phyloP scores from a whole-genome alignment of 2,113 vertebrate species.

The Poeciliopsis retropinna region DNA sequence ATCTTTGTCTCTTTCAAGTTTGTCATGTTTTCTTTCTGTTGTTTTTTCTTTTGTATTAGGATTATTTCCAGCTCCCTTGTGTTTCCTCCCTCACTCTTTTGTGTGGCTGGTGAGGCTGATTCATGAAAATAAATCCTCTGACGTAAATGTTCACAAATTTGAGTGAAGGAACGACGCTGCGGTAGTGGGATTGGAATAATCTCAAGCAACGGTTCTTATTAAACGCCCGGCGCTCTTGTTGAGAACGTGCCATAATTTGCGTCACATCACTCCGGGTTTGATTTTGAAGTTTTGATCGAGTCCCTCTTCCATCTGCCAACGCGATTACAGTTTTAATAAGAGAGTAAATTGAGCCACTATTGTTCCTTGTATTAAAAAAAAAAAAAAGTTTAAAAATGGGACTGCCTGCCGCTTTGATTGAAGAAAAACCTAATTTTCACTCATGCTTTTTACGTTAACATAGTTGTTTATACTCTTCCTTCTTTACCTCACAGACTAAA shows the following conservation, averaged over 20 bases:
- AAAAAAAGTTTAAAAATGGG: conserved; percentile 16
- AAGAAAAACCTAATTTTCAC: conserved; percentile 49
- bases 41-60: no score
- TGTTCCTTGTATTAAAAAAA: conserved; percentile 26
- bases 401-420: conserved; percentile 38
- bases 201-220: conserved; percentile 6
- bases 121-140: conserved; percentile 1
- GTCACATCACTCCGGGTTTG: conserved; percentile 50
- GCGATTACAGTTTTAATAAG: conserved; percentile 64
- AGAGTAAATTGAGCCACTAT: conserved; percentile 63
- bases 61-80: no score
- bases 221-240: conserved; percentile 2
- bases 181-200: conserved; percentile 25
- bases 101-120: background rate
- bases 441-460: conserved; percentile 16
- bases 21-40: no score
- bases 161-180: background rate
- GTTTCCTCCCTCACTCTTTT: no score
- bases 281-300: conserved; percentile 62
- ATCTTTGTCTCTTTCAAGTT: no score
- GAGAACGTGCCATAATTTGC: conserved; percentile 35
- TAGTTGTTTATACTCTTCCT: conserved; percentile 45
- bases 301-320: conserved; percentile 44
- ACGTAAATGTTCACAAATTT: conserved; percentile 24
- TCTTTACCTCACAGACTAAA: conserved; percentile 41